Evolutionary conservation across 1,140 invertebrate genomes (phyloP).

Genomic region (Papilio polyxenes): DNA sequence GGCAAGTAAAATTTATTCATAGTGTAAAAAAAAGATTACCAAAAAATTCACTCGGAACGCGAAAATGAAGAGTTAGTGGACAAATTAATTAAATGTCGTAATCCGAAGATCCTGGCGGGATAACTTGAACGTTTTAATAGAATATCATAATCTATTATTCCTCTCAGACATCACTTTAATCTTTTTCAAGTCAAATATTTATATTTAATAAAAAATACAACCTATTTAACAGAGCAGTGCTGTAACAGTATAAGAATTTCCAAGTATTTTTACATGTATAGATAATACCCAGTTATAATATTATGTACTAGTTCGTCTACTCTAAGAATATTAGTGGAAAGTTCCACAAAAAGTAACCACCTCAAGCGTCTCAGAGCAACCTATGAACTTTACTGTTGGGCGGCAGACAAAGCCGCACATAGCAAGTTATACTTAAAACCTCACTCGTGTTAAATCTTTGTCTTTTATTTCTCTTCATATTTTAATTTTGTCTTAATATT

Average conservation of each 20-base stretch:
- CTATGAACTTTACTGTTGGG: no score
- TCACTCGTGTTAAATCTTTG: no score
- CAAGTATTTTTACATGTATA: background rate
- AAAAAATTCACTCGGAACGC: background rate
- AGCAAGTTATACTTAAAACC: no score
- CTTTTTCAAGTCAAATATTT: background rate
- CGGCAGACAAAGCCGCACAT: no score
- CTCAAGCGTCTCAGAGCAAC: no score
- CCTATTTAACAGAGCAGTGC: background rate
- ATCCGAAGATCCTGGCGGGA: constrained; percentile 11
- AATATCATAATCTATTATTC: background rate
- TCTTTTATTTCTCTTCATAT: no score
- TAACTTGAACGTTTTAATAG: background rate
- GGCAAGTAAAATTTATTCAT: background rate
- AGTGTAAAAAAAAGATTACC: background rate
- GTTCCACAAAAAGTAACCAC: no score
- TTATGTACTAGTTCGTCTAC: no score
- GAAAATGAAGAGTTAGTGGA: background rate
- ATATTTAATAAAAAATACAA: background rate
- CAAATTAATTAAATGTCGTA: constrained; percentile 19
- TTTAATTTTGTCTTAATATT: no score
- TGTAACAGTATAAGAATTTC: background rate
- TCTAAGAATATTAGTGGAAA: no score
- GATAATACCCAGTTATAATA: no score
- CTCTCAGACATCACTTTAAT: background rate